Base-by-base conservation (phyloP, 2,113 vertebrate genomes). In the human region DNA sequence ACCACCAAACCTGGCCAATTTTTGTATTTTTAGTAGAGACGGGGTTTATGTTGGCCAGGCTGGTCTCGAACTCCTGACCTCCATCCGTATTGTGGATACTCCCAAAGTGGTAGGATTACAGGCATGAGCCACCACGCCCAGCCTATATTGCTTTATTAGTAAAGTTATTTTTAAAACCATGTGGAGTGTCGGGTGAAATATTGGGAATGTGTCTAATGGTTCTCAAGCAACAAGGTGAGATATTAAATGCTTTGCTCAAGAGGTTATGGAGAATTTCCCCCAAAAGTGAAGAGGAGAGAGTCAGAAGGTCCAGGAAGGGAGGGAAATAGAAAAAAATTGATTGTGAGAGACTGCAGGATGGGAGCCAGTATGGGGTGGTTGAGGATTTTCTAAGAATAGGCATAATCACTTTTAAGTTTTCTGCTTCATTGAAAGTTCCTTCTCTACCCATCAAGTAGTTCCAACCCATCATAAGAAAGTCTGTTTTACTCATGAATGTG, bases 361-460 rank as follows among this genome's bases (percentile, higher is more conserved):
- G 35, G 38, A 45, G 3, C 59, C 14, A 1, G 2, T 0, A 2
- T 6, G 6, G 16, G n/a, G 3, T 6, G 22, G 30, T 11, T 32
- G 55, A 35, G 8, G 2, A 16, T 32, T 22, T 57, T 57, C 57
- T 13, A 8, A 78, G 82, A 78, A 35, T 14, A 59, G 59, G 3
- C 0, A 0, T 14, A 27, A 9, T 43, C 30, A 10, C 8, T 1
- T 30, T 6, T 6, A 27, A 40, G 35, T 2, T 48, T 10, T 79
- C 79, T 30, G 64, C 72, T 95, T 43, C 38, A 3, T 20, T 10
- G 8, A 89, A 89, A 70, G 72, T 32, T 3, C 18, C 57, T 89
- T 14, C n/a, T 48, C 32, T 52, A 45, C 4, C 80, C 13, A 48
- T 18, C 30, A 79, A 32, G 27, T 64, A 32, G 8, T 27, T 4